These are phyloP conservation scores for Cinclus mexicanus DNA, from an alignment of 2,113 vertebrate genomes.

Conservation along the genomic window DNA sequence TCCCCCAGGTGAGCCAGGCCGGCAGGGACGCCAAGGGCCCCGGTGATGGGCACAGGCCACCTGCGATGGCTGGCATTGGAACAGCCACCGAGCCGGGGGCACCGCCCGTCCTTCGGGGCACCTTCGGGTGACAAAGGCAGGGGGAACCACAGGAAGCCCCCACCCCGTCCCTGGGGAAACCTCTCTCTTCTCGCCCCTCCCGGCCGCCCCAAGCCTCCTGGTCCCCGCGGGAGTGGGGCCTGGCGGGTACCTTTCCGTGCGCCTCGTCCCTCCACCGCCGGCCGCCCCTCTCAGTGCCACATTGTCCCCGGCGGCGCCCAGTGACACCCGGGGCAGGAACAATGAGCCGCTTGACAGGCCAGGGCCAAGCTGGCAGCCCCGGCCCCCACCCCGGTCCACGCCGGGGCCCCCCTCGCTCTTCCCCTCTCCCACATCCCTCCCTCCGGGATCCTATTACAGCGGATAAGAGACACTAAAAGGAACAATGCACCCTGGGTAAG, in stretches of 20 bases:
- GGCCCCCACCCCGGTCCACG: constrained; percentile 62
- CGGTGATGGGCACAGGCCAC: constrained; percentile 9
- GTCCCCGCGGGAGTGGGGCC: not conserved
- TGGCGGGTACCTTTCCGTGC: constrained; percentile 13
- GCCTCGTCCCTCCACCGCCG: constrained; percentile 47
- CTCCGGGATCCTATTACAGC: constrained; percentile 81
- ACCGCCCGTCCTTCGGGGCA: constrained; percentile 17
- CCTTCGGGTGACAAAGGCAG: not conserved
- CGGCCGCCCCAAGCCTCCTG: not conserved
- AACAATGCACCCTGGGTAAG: constrained; percentile 75
- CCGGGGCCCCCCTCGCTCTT: constrained; percentile 70
- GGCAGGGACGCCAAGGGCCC: not conserved
- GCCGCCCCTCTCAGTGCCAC: constrained; percentile 77
- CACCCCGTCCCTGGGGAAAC: not conserved
- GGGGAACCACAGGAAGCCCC: not conserved
- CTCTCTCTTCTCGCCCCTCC: not conserved
- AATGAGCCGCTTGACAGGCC: constrained; percentile 80
- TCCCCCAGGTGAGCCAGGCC: not conserved
- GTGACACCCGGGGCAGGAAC: constrained; percentile 79
- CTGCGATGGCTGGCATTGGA: not conserved
- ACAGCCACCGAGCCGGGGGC: not conserved
- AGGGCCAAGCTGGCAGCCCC: constrained; percentile 71
- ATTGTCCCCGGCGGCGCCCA: constrained; percentile 77
- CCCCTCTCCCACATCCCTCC: constrained; percentile 64
- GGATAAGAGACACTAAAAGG: constrained; percentile 73